Evolutionary conservation across 2,797 vertebrate species (phyloP).

Genomic region (Sylvia borin): DNA sequence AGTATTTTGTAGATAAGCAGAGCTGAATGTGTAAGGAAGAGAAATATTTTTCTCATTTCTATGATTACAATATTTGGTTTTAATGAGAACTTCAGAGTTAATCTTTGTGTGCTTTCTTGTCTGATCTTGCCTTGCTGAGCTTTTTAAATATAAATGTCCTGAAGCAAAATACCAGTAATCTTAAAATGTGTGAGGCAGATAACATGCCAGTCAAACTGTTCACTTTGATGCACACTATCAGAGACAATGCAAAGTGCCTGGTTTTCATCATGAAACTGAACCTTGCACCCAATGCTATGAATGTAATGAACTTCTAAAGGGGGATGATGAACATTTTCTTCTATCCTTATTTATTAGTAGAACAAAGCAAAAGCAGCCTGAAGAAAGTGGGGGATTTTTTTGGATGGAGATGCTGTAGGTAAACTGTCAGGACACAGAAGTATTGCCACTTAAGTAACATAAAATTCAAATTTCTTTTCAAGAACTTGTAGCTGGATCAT

Average conservation of each 20-base stretch:
- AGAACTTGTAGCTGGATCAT: not conserved
- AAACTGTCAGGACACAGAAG: not conserved
- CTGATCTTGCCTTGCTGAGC: conserved; percentile 33
- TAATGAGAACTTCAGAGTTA: conserved; percentile 65
- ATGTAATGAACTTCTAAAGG: not conserved
- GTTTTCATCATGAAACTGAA: not conserved
- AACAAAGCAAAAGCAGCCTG: not conserved
- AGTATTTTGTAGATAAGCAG: conserved; percentile 40
- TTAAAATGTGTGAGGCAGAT: conserved; percentile 8
- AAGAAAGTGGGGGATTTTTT: not conserved
- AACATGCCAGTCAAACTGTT: not conserved
- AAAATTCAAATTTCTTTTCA: not conserved
- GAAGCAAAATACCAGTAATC: conserved; percentile 33
- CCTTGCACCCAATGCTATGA: not conserved
- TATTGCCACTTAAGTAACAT: not conserved
- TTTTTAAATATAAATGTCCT: conserved; percentile 63
- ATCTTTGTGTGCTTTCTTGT: conserved; percentile 50
- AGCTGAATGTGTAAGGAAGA: not conserved
- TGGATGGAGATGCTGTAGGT: not conserved
- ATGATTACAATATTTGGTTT: conserved; percentile 45
- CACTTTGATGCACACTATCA: not conserved
- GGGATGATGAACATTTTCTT: not conserved
- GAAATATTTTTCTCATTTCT: conserved; percentile 15
- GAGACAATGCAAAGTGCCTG: conserved; percentile 9
- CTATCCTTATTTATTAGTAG: not conserved